Conservation (phyloP, 2,888 invertebrate species). For the Onthophagus sagittarius region DNA sequence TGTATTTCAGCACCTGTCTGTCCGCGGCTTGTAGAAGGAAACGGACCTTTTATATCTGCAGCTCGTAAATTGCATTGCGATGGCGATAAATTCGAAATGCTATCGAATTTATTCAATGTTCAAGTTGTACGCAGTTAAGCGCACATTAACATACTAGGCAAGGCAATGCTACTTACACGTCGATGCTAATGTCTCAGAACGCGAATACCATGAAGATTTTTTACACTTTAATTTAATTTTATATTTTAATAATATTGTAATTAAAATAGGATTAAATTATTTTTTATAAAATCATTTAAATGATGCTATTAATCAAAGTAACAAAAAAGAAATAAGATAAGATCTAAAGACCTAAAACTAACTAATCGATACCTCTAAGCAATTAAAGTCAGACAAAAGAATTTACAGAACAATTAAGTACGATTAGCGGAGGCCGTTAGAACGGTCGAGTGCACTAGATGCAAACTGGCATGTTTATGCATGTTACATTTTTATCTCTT, state of each 20-base stretch:
- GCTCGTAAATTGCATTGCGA: conserved; percentile 1
- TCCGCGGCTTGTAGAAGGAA: conserved; percentile 1
- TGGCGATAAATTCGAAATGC: conserved; percentile 2
- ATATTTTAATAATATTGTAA: not conserved
- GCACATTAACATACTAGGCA: not conserved
- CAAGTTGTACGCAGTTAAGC: not conserved
- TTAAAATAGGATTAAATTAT: too few species aligned
- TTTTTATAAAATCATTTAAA: too few species aligned
- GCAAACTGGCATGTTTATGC: not conserved
- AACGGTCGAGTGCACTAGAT: not conserved
- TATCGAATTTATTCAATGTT: not conserved
- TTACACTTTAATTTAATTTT: not conserved
- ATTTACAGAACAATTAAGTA: not conserved
- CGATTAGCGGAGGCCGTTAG: not conserved
- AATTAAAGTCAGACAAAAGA: not conserved
- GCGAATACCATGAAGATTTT: not conserved
- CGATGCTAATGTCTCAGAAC: not conserved
- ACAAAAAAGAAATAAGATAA: not conserved
- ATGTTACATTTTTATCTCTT: not conserved
- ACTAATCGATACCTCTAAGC: too few species aligned
- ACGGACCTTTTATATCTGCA: conserved; percentile 2
- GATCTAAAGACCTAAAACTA: too few species aligned
- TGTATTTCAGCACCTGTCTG: conserved; percentile 6
- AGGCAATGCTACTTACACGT: not conserved
- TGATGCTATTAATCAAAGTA: not conserved